Evolutionary conservation across 2,797 vertebrate genomes (phyloP).

Genomic region (Xenopus petersii): DNA sequence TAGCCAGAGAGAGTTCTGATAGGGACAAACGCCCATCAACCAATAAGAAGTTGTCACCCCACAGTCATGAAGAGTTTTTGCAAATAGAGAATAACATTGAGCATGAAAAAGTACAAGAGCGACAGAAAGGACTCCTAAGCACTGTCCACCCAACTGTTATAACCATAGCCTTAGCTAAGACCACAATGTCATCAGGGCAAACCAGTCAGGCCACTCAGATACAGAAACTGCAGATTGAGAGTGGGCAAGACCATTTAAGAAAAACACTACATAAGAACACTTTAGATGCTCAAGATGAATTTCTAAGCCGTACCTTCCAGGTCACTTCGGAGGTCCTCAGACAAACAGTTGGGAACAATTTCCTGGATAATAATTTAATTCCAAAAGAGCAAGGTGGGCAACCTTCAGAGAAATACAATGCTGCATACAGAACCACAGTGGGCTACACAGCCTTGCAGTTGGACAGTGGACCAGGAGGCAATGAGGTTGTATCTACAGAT

Average conservation of each 20-base stretch:
- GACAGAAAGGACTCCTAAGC: not conserved
- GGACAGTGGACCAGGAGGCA: constrained; percentile 17
- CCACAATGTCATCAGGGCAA: not conserved
- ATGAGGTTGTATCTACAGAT: constrained; percentile 36
- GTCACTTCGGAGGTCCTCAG: no score
- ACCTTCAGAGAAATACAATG: constrained; percentile 28
- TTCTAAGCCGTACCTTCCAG: no score
- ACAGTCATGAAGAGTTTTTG: not conserved
- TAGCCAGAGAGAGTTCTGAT: not conserved
- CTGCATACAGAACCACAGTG: constrained; percentile 38
- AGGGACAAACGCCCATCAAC: not conserved
- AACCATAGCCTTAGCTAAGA: constrained; percentile 26
- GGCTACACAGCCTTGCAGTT: not conserved
- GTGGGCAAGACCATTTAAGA: not conserved
- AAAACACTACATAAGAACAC: constrained; percentile 1
- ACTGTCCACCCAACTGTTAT: not conserved
- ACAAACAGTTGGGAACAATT: constrained; percentile 5
- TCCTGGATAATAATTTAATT: constrained; percentile 24
- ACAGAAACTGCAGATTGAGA: constrained; percentile 42
- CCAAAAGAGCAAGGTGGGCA: constrained; percentile 1
- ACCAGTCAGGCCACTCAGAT: constrained; percentile 14
- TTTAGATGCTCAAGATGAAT: not conserved
- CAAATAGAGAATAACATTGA: constrained; percentile 16
- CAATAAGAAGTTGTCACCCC: constrained; percentile 1
- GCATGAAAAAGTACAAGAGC: not conserved